Conservation (phyloP, 2,113 vertebrate species). For the Pygoscelis antarcticus region DNA sequence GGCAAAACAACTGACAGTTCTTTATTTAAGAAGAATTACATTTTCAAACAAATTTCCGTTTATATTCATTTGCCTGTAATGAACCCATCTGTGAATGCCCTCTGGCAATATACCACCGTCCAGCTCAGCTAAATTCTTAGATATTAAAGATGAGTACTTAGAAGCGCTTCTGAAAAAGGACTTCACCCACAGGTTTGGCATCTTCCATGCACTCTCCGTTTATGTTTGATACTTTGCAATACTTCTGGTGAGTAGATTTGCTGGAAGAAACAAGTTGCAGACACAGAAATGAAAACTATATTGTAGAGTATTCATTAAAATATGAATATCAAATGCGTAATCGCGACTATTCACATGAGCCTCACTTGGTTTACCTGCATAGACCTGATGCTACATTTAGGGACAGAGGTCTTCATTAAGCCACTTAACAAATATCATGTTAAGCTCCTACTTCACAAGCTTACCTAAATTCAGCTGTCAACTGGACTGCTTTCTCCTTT, state of each 20-base stretch:
- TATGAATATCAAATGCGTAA: not conserved
- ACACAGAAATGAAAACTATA: not conserved
- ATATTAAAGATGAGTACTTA: not conserved
- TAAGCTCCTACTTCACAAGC: not conserved
- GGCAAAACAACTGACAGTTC: not conserved
- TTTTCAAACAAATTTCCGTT: not conserved
- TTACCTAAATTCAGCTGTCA: not conserved
- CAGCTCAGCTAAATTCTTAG: not conserved
- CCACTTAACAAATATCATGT: not conserved
- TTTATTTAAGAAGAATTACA: not conserved
- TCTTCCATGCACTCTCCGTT: not conserved
- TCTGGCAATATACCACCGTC: not conserved
- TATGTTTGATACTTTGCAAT: not conserved
- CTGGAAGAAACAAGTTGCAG: not conserved
- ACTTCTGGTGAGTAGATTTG: not conserved
- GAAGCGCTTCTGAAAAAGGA: not conserved
- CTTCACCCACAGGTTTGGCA: not conserved
- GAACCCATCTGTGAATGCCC: not conserved
- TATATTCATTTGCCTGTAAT: not conserved
- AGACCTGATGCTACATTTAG: not conserved
- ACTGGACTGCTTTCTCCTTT: not conserved
- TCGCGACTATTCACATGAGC: rapidly evolving
- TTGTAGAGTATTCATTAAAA: not conserved
- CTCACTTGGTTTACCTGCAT: not conserved
- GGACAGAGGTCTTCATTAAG: not conserved